Evolutionary conservation across 2,113 vertebrate genomes (phyloP).

Genomic region (Oncorhynchus tshawytscha): DNA sequence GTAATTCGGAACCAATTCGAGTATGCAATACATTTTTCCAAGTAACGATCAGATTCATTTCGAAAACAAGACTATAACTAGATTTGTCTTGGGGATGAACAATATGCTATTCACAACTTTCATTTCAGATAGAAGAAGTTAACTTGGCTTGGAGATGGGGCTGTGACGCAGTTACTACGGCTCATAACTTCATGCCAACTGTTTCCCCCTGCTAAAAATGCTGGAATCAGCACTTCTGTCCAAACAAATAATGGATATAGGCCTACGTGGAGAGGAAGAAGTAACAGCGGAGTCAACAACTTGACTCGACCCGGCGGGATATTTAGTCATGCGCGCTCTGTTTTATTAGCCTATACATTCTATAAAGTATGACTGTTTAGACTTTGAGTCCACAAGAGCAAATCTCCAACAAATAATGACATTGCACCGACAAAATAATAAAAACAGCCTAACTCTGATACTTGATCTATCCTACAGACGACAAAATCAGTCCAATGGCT

Average conservation of each 20-base stretch:
- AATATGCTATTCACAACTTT: neutral
- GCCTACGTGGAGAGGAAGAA: constrained; percentile 41
- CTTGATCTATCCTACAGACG: constrained; percentile 76
- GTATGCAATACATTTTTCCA: no score
- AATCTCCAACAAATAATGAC: constrained; percentile 12
- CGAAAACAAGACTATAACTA: no score
- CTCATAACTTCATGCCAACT: constrained; percentile 36
- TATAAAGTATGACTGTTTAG: neutral
- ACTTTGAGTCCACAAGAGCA: neutral
- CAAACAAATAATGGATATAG: constrained; percentile 73
- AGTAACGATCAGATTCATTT: no score
- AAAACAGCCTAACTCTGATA: constrained; percentile 31
- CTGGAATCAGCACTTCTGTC: constrained; percentile 77
- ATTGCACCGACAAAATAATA: constrained; percentile 24
- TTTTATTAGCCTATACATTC: neutral
- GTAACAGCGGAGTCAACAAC: neutral
- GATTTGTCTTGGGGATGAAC: neutral
- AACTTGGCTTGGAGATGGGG: constrained; percentile 40
- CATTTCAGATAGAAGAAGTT: neutral
- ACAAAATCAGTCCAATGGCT: constrained; percentile 78
- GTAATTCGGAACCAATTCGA: no score
- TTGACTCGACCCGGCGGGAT: neutral
- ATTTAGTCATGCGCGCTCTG: neutral
- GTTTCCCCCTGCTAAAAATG: constrained; percentile 59
- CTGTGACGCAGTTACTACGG: constrained; percentile 82